These are phyloP conservation scores for Plutella xylostella DNA, from an alignment of 2,888 invertebrate species.

Conservation along the genomic window DNA sequence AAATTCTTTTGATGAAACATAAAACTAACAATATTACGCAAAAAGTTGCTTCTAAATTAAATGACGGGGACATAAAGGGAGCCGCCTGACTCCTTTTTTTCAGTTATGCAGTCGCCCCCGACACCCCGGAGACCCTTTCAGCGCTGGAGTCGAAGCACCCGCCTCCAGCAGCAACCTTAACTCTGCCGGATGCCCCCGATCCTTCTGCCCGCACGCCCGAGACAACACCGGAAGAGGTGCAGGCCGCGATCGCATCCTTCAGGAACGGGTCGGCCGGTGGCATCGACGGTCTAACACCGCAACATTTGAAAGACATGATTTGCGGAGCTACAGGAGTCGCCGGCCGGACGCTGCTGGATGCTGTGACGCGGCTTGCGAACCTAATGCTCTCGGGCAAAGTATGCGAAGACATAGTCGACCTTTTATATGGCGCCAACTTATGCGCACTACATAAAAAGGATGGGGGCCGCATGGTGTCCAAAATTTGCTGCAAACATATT, in stretches of 20 bases:
- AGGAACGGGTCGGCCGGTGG: constrained; percentile 5
- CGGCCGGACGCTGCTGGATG: background rate
- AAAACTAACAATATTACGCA: background rate
- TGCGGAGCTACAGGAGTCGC: constrained; percentile 3
- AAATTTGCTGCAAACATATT: constrained; percentile 2
- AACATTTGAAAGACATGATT: constrained; percentile 5
- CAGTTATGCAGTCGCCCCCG: no score
- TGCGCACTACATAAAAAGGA: constrained; percentile 11
- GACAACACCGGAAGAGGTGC: background rate
- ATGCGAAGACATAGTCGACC: background rate
- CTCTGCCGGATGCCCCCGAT: background rate
- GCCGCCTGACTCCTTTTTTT: no score
- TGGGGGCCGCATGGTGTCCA: background rate
- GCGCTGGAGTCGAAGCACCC: background rate
- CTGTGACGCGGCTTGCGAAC: constrained; percentile 1
- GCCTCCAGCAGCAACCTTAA: background rate
- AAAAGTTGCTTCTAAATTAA: no score
- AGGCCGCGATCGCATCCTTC: constrained; percentile 2
- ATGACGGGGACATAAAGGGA: no score
- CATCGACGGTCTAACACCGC: constrained; percentile 6
- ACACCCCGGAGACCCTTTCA: no score
- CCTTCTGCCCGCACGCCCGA: background rate
- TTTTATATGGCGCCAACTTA: constrained; percentile 17
- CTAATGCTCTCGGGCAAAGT: constrained; percentile 2
- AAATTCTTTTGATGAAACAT: no score